A percentile compares a stretch with the other conserved stretches of the same genome.
These are phyloP conservation scores for Autographa gamma DNA, from an alignment of 2,888 invertebrate species.

Conservation along the genomic window DNA sequence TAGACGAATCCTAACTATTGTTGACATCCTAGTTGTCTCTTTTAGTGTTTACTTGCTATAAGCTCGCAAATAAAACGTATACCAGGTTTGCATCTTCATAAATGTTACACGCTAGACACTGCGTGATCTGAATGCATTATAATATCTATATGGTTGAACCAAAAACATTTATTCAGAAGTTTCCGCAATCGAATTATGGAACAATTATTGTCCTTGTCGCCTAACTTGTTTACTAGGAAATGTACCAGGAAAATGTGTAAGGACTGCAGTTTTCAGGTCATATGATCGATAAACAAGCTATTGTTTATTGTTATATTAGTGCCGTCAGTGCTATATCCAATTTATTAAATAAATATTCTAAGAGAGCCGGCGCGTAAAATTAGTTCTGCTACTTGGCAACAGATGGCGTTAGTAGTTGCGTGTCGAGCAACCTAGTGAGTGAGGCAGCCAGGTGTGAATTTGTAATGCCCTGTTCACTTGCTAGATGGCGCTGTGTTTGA, in stretches of 20 bases:
- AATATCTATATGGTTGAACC: constrained; percentile 28
- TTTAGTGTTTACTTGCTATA: neutral
- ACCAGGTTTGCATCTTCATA: constrained; percentile 8
- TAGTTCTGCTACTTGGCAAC: constrained; percentile 64
- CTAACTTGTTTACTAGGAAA: constrained; percentile 27
- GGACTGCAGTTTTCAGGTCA: constrained; percentile 10
- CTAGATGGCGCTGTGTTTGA: constrained; percentile 66
- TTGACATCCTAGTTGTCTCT: neutral
- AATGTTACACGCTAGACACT: constrained; percentile 11
- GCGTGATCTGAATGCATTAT: constrained; percentile 22
- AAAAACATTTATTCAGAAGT: constrained; percentile 13
- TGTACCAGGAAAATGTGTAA: constrained; percentile 18
- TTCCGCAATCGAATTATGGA: constrained; percentile 37
- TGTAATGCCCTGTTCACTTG: neutral
- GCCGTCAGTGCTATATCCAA: neutral
- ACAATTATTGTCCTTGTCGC: constrained; percentile 32
- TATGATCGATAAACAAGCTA: neutral
- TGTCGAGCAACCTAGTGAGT: neutral
- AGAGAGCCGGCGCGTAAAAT: neutral
- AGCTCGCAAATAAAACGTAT: neutral
- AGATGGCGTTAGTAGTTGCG: constrained; percentile 64
- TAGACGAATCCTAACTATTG: too few species aligned
- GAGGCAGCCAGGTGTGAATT: neutral
- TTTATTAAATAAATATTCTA: neutral
- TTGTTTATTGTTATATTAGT: neutral